phyloP scores from a whole-genome alignment of 2,888 invertebrate species.

The Drosophila tanythrix region DNA sequence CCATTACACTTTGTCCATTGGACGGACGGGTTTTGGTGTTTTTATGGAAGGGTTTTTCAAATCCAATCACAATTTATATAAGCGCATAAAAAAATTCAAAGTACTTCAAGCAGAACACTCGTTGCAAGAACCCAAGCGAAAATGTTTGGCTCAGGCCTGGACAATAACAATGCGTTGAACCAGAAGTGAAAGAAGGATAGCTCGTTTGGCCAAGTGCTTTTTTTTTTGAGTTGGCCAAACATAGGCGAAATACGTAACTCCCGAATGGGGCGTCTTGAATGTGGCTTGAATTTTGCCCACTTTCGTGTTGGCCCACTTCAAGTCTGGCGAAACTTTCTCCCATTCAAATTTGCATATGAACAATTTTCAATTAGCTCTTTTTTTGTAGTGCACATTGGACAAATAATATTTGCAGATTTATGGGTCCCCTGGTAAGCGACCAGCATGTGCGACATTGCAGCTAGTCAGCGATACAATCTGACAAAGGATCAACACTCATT shows the following conservation, averaged over 20 bases:
- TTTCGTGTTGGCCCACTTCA: conserved; percentile 8
- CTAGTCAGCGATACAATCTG: not conserved
- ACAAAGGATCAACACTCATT: conserved; percentile 6
- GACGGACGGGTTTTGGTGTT: conserved; percentile 39
- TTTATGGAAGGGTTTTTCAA: conserved; percentile 48
- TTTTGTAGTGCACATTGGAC: conserved; percentile 13
- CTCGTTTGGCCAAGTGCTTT: conserved; percentile 17
- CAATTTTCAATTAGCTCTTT: conserved; percentile 65
- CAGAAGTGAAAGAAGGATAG: conserved; percentile 26
- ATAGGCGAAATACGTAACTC: not conserved
- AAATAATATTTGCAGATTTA: conserved; percentile 18
- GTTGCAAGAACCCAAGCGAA: conserved; percentile 24
- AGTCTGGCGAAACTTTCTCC: conserved; percentile 8
- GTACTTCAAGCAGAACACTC: conserved; percentile 49
- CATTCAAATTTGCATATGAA: conserved; percentile 66
- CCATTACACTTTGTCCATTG: conserved; percentile 32
- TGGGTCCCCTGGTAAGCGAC: conserved; percentile 15
- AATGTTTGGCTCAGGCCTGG: conserved; percentile 48
- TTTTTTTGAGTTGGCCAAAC: conserved; percentile 4
- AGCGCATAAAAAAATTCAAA: conserved; percentile 69
- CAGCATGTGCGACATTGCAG: conserved; percentile 12
- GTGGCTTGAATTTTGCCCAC: conserved; percentile 2
- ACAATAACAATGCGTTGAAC: conserved; percentile 24
- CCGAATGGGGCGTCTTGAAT: not conserved
- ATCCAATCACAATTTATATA: conserved; percentile 57